Percentiles rank a stretch among this genome's conserved stretches.
Conservation (phyloP, 2,888 invertebrate genomes). For the Clitarchus hookeri region DNA sequence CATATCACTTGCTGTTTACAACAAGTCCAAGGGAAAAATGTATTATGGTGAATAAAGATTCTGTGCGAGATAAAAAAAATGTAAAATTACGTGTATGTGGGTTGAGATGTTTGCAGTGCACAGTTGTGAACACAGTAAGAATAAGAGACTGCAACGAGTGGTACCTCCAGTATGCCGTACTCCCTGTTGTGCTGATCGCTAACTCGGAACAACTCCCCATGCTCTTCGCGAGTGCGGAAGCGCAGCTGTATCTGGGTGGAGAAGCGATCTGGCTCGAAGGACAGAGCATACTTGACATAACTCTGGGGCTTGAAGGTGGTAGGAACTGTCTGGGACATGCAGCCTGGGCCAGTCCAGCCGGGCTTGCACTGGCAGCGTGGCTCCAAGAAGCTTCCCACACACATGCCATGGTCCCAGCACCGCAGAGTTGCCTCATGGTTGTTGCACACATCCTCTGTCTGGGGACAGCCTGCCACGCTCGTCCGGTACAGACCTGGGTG, state of each 20-base stretch:
- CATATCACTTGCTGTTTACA: neutral
- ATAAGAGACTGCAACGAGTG: neutral
- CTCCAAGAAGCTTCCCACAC: constrained; percentile 87
- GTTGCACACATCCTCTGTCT: constrained; percentile 90
- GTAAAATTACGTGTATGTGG: too few relatives aligned
- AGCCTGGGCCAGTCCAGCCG: constrained; percentile 92
- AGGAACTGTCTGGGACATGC: constrained; percentile 82
- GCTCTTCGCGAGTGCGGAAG: constrained; percentile 91
- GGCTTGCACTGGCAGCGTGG: constrained; percentile 93
- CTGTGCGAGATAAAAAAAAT: neutral
- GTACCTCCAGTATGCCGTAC: constrained; percentile 83
- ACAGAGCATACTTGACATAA: constrained; percentile 95
- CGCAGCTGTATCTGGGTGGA: constrained; percentile 90
- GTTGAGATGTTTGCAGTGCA: neutral
- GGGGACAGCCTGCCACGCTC: constrained; percentile 88
- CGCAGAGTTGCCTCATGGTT: constrained; percentile 82
- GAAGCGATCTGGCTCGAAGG: constrained; percentile 91
- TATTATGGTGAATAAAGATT: neutral
- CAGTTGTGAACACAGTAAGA: neutral
- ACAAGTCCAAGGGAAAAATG: neutral
- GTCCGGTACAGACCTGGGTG: constrained; percentile 87
- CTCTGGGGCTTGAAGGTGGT: constrained; percentile 93
- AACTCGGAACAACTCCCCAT: constrained; percentile 91
- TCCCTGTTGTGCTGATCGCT: constrained; percentile 93
- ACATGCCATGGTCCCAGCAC: constrained; percentile 94